Percentiles rank a stretch among this genome's conserved stretches.
These are phyloP conservation scores for Leucophenga varia DNA, from an alignment of 1,140 invertebrate genomes.

Conservation along the genomic window DNA sequence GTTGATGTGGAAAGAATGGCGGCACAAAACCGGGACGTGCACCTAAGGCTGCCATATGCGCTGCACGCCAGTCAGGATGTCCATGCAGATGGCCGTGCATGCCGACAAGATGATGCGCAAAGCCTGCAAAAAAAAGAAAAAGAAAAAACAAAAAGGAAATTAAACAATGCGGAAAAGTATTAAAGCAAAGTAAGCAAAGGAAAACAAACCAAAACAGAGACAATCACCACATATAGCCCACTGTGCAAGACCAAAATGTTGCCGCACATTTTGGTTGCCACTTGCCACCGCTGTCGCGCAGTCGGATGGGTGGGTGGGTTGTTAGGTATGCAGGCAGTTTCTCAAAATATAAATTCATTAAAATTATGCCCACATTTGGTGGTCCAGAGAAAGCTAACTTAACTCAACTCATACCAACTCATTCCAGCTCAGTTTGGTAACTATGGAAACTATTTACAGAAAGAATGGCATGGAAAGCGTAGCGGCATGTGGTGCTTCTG, in stretches of 20 bases:
- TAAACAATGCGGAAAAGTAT: too few species aligned
- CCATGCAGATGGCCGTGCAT: slow-evolving; percentile 58
- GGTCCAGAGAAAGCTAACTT: slow-evolving; percentile 8
- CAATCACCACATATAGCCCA: slow-evolving; percentile 48
- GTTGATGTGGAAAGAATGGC: slow-evolving; percentile 60
- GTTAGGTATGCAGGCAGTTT: too few species aligned
- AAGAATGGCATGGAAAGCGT: neutral
- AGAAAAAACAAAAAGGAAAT: too few species aligned
- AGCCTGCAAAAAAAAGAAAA: slow-evolving; percentile 60
- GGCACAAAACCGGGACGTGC: slow-evolving; percentile 39
- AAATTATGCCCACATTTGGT: slow-evolving; percentile 51
- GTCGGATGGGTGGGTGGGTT: too few species aligned
- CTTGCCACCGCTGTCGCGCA: slow-evolving; percentile 26
- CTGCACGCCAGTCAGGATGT: slow-evolving; percentile 66
- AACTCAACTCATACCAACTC: too few species aligned
- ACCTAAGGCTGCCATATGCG: slow-evolving; percentile 57
- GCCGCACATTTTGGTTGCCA: slow-evolving; percentile 53
- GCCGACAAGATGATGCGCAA: slow-evolving; percentile 67
- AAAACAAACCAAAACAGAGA: slow-evolving; percentile 6
- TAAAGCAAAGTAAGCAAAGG: slow-evolving; percentile 2
- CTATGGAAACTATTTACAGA: slow-evolving; percentile 7
- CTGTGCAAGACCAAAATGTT: slow-evolving; percentile 52
- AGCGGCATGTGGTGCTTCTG: neutral
- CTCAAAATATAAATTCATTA: slow-evolving; percentile 51
- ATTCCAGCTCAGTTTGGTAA: too few species aligned